Evolutionary conservation across 2,797 vertebrate species (phyloP).

Genomic region (Florisuga fusca): DNA sequence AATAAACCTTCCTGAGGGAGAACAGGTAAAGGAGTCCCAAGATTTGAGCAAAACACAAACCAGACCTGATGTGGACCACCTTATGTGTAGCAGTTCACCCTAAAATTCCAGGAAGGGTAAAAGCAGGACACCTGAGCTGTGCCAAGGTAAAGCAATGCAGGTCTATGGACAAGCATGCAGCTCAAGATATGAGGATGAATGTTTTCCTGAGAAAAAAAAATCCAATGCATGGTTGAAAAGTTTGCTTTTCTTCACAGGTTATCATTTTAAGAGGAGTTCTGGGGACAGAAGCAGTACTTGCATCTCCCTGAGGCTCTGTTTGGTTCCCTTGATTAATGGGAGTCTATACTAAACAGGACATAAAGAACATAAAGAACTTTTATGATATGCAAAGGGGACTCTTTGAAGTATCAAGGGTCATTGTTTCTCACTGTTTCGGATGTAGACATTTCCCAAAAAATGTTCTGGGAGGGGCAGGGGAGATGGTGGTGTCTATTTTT

Average conservation of each 20-base stretch:
- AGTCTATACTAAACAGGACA: neutral
- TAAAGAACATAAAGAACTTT: neutral
- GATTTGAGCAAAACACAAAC: neutral
- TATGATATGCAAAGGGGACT: neutral
- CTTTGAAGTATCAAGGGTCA: neutral
- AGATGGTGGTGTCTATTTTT: neutral
- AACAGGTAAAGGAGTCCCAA: neutral
- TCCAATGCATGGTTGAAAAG: neutral
- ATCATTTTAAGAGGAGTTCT: neutral
- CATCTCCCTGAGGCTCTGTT: neutral
- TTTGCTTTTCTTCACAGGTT: neutral
- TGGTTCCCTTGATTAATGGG: neutral
- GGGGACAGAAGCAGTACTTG: neutral
- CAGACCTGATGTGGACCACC: neutral
- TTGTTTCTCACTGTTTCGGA: neutral
- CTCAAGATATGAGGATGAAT: neutral
- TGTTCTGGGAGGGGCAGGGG: neutral
- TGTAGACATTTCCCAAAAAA: neutral
- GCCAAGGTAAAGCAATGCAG: neutral
- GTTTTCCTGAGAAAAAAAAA: neutral
- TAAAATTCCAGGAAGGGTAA: neutral
- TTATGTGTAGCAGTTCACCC: neutral
- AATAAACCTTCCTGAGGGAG: neutral
- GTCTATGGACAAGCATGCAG: neutral
- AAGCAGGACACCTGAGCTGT: neutral